Evolutionary conservation across 1,140 invertebrate species (phyloP).

Genomic region (Drosophila arawakana): DNA sequence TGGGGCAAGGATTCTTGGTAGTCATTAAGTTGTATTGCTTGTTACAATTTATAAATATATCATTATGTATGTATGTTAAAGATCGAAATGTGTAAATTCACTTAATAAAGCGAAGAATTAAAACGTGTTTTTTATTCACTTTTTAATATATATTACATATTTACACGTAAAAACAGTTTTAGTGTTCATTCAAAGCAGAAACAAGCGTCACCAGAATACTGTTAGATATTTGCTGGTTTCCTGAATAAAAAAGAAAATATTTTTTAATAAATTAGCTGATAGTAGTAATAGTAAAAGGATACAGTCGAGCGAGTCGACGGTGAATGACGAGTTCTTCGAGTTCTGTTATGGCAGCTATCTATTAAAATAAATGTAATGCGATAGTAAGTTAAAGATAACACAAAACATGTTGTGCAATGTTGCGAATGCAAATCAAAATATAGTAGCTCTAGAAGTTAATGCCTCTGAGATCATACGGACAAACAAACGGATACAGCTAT

Average conservation of each 20-base stretch:
- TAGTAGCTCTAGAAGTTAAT: too few species aligned
- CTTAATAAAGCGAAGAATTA: conserved; percentile 55
- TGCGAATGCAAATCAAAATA: too few species aligned
- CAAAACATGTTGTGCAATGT: too few species aligned
- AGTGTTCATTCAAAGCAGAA: neutral
- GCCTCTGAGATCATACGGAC: too few species aligned
- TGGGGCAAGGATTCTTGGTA: conserved; percentile 67
- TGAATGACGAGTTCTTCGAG: too few species aligned
- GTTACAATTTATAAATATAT: conserved; percentile 65
- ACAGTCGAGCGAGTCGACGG: too few species aligned
- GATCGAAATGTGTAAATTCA: conserved; percentile 65
- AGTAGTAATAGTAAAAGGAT: too few species aligned
- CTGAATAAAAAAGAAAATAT: neutral
- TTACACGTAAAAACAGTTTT: neutral
- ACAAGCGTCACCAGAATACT: neutral
- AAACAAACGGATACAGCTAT: too few species aligned
- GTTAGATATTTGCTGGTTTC: neutral
- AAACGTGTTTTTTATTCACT: conserved; percentile 2
- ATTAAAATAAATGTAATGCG: too few species aligned
- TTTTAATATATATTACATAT: neutral
- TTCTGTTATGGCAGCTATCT: too few species aligned
- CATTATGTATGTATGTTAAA: conserved; percentile 68
- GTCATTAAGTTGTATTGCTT: conserved; percentile 81
- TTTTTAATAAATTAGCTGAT: neutral
- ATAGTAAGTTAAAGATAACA: too few species aligned